A percentile compares a stretch with the other conserved stretches of the same genome.
These are phyloP conservation scores for Gobiocypris rarus DNA, from an alignment of 2,113 vertebrate genomes.

Conservation along the genomic window DNA sequence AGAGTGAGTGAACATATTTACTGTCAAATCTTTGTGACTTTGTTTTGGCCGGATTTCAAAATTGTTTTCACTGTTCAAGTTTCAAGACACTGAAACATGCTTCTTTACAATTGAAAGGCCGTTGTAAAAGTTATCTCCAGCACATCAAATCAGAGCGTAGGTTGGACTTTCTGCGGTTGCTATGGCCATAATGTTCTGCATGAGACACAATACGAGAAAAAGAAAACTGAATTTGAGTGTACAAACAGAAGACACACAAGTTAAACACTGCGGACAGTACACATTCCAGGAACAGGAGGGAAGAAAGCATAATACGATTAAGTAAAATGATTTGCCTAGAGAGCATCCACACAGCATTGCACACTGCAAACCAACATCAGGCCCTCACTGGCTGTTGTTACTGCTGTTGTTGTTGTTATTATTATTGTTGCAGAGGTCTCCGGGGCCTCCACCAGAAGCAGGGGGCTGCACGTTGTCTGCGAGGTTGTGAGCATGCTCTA, in stretches of 20 bases:
- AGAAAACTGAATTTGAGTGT: constrained; percentile 18
- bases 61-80: neutral
- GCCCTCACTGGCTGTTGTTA: constrained; percentile 66
- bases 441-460: constrained; percentile 67
- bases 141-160: constrained; percentile 25
- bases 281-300: neutral
- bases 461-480: constrained; percentile 90
- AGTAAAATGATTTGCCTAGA: constrained; percentile 36
- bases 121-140: constrained; percentile 11
- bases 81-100: constrained; percentile 22
- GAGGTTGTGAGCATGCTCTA: constrained; percentile 96
- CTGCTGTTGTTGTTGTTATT: constrained; percentile 42
- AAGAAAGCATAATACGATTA: constrained; percentile 27
- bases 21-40: neutral
- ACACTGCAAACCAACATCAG: constrained; percentile 4
- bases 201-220: neutral
- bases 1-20: neutral
- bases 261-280: constrained; percentile 4
- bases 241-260: constrained; percentile 12
- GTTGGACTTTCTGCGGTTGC: constrained; percentile 15
- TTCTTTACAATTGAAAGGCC: neutral
- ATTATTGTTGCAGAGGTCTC: constrained; percentile 54
- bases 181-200: constrained; percentile 1
- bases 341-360: constrained; percentile 10
- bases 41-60: neutral